Percentiles rank a stretch among this genome's conserved stretches.
Evolutionary conservation across 2,113 vertebrate genomes (phyloP).

Genomic region (Enhydra lutris): DNA sequence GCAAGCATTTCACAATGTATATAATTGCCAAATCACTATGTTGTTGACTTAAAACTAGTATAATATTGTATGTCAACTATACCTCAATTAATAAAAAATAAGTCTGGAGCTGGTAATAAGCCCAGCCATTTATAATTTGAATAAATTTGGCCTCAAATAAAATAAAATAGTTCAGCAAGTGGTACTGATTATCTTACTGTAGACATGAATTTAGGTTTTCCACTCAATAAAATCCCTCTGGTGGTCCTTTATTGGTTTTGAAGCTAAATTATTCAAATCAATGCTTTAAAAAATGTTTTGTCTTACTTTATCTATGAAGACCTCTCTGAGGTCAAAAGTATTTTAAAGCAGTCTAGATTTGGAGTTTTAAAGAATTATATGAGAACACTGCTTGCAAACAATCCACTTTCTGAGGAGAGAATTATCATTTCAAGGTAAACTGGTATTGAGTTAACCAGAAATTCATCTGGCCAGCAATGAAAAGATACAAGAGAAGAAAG

Average conservation of each 20-base stretch:
- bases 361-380: neutral
- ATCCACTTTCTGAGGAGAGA: neutral
- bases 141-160: neutral
- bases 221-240: neutral
- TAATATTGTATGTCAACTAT: neutral
- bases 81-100: neutral
- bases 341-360: neutral
- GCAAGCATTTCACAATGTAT: neutral
- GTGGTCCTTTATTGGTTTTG: neutral
- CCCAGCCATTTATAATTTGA: neutral
- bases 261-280: conserved; percentile 15
- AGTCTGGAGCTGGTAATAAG: neutral
- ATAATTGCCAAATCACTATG: neutral
- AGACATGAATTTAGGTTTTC: neutral
- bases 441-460: neutral
- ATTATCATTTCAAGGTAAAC: neutral
- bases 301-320: neutral
- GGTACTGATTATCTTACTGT: neutral
- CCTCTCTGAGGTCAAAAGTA: neutral
- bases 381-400: neutral
- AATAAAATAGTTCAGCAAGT: neutral
- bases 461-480: neutral
- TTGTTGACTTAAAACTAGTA: neutral
- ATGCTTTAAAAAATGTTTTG: neutral
- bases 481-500: conserved; percentile 5